Conservation (phyloP, 1,140 invertebrate genomes). For the Holcopasites calliopsidis region DNA sequence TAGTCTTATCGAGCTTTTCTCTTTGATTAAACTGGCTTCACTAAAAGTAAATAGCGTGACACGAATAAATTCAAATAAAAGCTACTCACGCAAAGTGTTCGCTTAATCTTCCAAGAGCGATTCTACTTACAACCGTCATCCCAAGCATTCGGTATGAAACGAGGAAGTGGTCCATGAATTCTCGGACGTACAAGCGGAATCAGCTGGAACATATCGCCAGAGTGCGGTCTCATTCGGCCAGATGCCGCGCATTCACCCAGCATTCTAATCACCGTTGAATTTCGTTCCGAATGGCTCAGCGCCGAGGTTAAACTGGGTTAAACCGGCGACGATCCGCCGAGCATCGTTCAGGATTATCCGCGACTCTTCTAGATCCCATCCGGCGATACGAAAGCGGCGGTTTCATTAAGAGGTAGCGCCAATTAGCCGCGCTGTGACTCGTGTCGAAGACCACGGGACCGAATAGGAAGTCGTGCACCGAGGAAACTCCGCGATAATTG, state of each 20-base stretch:
- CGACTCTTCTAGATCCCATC: conserved; percentile 27
- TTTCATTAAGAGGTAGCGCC: conserved; percentile 46
- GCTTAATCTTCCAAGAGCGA: too few relatives aligned
- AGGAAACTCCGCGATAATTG: conserved; percentile 44
- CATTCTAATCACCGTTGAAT: conserved; percentile 1
- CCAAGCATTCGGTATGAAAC: conserved; percentile 8
- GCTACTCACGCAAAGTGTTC: too few relatives aligned
- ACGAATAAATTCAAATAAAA: too few relatives aligned
- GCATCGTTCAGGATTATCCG: conserved; percentile 9
- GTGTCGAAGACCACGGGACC: neutral
- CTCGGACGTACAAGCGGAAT: neutral
- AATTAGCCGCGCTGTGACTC: conserved; percentile 44
- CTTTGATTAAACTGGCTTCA: too few relatives aligned
- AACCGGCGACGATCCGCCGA: neutral
- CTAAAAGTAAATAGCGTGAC: too few relatives aligned
- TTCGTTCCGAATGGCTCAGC: conserved; percentile 4
- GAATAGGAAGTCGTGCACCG: conserved; percentile 39
- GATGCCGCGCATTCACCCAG: neutral
- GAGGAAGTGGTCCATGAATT: conserved; percentile 4
- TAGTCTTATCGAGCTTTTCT: too few relatives aligned
- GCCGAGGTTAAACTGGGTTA: conserved; percentile 29
- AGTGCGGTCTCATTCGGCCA: too few relatives aligned
- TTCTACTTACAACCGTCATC: neutral
- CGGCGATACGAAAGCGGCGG: neutral
- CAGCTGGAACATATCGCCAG: conserved; percentile 1